Conservation (phyloP, 2,888 invertebrate species). For the Lymantria monacha region DNA sequence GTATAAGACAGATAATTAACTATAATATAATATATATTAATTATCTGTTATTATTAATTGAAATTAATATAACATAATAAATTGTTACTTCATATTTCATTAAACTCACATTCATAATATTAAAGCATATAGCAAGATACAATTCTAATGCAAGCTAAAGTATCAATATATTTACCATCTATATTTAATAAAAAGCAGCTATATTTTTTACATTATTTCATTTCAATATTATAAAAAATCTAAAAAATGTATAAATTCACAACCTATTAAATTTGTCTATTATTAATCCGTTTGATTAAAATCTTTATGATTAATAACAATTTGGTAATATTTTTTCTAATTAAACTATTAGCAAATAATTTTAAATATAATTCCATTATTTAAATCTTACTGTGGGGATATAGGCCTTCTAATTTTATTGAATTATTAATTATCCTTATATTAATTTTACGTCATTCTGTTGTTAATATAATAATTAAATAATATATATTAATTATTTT, state of each 20-base stretch:
- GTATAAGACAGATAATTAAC: too few species aligned
- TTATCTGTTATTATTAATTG: too few species aligned
- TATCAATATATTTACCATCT: constrained; percentile 10
- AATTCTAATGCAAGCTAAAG: constrained; percentile 52
- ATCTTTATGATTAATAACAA: constrained; percentile 37
- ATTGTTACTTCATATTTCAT: too few species aligned
- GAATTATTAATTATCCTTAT: constrained; percentile 6
- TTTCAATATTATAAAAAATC: constrained; percentile 73
- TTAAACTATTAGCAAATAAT: constrained; percentile 41
- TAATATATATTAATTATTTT: too few species aligned
- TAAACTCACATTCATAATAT: neutral
- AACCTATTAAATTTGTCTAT: constrained; percentile 79
- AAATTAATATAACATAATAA: too few species aligned
- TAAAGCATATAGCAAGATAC: constrained; percentile 7
- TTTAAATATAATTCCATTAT: constrained; percentile 20
- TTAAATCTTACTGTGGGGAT: constrained; percentile 36
- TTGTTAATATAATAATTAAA: too few species aligned
- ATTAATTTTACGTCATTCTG: too few species aligned
- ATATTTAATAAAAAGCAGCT: constrained; percentile 38
- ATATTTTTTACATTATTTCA: constrained; percentile 47
- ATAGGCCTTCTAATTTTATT: constrained; percentile 50
- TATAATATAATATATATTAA: too few species aligned
- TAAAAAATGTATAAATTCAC: constrained; percentile 82
- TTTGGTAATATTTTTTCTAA: constrained; percentile 35
- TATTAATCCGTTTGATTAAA: constrained; percentile 39